These are phyloP conservation scores for Drosophila mayaguana DNA, from an alignment of 2,888 invertebrate species.

Conservation along the genomic window DNA sequence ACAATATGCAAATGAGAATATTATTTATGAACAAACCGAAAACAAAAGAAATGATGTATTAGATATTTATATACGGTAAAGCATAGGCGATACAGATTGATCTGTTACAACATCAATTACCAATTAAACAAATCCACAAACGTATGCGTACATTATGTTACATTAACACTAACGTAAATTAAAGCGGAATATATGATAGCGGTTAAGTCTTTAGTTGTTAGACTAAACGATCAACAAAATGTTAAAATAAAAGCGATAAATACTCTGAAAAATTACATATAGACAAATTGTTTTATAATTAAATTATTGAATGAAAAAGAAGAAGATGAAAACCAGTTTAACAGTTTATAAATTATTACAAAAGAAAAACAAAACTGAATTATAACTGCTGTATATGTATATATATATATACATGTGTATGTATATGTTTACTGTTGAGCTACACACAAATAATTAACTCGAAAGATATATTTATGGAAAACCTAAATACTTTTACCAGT, in stretches of 20 bases:
- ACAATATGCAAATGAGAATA: slow-evolving; percentile 54
- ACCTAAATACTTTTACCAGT: slow-evolving; percentile 46
- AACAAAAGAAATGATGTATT: slow-evolving; percentile 41
- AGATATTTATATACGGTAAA: slow-evolving; percentile 36
- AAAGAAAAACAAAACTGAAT: slow-evolving; percentile 37
- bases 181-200: slow-evolving; percentile 58
- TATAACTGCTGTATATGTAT: slow-evolving; percentile 68
- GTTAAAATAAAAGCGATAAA: slow-evolving; percentile 44
- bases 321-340: slow-evolving; percentile 32
- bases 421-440: slow-evolving; percentile 73
- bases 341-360: slow-evolving; percentile 53
- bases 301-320: slow-evolving; percentile 55
- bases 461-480: slow-evolving; percentile 68
- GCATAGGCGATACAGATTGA: slow-evolving; percentile 51
- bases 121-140: slow-evolving; percentile 48
- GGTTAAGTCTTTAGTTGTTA: slow-evolving; percentile 65
- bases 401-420: slow-evolving; percentile 31
- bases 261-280: slow-evolving; percentile 47
- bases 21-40: slow-evolving; percentile 49
- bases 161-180: slow-evolving; percentile 59
- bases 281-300: slow-evolving; percentile 75
- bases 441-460: slow-evolving; percentile 61
- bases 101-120: slow-evolving; percentile 70
- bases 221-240: slow-evolving; percentile 44
- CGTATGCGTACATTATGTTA: slow-evolving; percentile 61